phyloP scores from a whole-genome alignment of 1,140 invertebrate genomes.

The Zaprionus nigranus region DNA sequence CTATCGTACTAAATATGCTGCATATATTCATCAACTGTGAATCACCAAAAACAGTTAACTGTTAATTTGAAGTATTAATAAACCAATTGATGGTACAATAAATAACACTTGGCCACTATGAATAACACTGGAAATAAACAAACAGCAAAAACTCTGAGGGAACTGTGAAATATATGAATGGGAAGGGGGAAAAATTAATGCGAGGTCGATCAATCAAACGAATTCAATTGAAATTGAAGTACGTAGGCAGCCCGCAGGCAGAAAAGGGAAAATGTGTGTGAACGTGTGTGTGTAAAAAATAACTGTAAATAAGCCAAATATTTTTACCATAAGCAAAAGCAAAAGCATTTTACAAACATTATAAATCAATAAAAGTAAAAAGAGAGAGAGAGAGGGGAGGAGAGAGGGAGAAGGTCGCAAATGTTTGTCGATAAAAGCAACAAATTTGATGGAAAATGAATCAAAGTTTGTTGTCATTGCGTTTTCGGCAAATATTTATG shows the following conservation, averaged over 20 bases:
- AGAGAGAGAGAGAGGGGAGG: constrained; percentile 15
- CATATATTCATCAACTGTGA: constrained; percentile 8
- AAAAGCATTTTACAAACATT: constrained; percentile 68
- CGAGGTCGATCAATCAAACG: constrained; percentile 65
- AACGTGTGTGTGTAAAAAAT: constrained; percentile 5
- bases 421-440: constrained; percentile 46
- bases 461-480: constrained; percentile 65
- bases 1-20: neutral
- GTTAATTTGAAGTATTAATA: constrained; percentile 53
- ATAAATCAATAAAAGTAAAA: constrained; percentile 73
- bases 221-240: constrained; percentile 61
- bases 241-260: constrained; percentile 41
- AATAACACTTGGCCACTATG: constrained; percentile 63
- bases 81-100: constrained; percentile 55
- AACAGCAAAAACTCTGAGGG: constrained; percentile 11
- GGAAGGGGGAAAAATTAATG: constrained; percentile 56
- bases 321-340: constrained; percentile 40
- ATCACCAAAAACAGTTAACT: no score
- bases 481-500: constrained; percentile 79
- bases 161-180: constrained; percentile 28
- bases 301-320: constrained; percentile 65
- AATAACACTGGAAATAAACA: constrained; percentile 54
- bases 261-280: constrained; percentile 13
- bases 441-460: constrained; percentile 59
- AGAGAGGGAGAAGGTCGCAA: constrained; percentile 23